Evolutionary conservation across 2,797 vertebrate genomes (phyloP).

Genomic region (Enteromius fasciolatus): DNA sequence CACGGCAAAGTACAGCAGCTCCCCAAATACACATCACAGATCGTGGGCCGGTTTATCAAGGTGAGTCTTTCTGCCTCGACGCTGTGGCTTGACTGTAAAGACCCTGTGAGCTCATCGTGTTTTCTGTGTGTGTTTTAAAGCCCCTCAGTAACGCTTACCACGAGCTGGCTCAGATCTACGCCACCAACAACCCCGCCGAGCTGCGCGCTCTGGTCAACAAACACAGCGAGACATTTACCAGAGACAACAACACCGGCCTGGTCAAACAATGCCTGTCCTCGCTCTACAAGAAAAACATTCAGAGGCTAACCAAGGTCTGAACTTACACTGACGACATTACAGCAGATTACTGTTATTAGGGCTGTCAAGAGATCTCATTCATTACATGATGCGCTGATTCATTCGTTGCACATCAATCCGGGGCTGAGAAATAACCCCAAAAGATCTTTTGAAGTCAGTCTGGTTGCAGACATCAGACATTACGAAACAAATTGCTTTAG

Average conservation of each 20-base stretch:
- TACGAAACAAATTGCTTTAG: too few relatives aligned
- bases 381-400: not conserved
- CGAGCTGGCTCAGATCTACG: constrained; percentile 95
- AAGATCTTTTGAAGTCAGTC: not conserved
- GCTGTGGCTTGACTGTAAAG: not conserved
- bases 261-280: constrained; percentile 98
- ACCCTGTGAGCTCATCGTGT: not conserved
- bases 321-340: not conserved
- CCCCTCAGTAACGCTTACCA: constrained; percentile 98
- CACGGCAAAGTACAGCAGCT: constrained; percentile 97
- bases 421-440: not conserved
- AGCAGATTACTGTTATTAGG: not conserved
- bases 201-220: constrained; percentile 92
- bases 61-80: constrained; percentile 71
- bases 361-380: not conserved
- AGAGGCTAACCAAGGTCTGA: constrained; percentile 96
- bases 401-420: not conserved
- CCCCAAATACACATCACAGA: constrained; percentile 98
- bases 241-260: constrained; percentile 96
- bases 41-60: constrained; percentile 99
- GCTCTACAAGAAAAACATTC: constrained; percentile 99
- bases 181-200: constrained; percentile 95
- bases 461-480: not conserved
- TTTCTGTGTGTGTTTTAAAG: constrained; percentile 68
- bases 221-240: constrained; percentile 91